Base-by-base conservation (phyloP, 2,888 invertebrate species). In the Pogonocherus hispidulus region DNA sequence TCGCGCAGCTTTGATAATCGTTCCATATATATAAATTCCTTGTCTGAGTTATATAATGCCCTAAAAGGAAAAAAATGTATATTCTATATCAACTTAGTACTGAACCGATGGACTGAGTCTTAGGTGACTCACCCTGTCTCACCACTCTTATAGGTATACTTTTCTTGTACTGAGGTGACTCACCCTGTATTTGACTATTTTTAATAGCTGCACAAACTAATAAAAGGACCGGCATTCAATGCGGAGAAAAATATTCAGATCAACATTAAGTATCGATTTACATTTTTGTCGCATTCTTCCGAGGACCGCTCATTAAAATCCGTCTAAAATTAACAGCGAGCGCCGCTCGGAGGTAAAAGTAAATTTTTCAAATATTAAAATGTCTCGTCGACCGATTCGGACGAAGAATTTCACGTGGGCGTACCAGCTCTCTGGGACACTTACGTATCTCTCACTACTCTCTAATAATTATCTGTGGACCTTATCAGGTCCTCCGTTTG, bases 381-480 rank as follows among this genome's bases (percentile, higher is more conserved):
- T 69, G 63, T 69, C 66, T 70, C 60, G n/a, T 46, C 18, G 14
- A 35, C 3, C 57, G 59, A 60, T 54, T 55, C 47, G 70, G 60
- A 69, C 66, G 63, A 73, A 73, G 73, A 73, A 73, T 72, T 72
- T 71, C 63, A 77, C 75, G 78, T 78, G 72, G 78, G 78, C 78
- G 78, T 76, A 76, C 78, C 75, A 71, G 67, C 66, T 66, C 71
- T 71, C 27, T 8, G 27, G 76, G 76, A 76, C 76, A 76, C 76
- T 76, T 81, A 83, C 80, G 80, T 83, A 82, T 82, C 82, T 78
- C 74, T 79, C 8, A 27, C 81, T 81, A 80, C 82, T 82, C 81
- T 82, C 81, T 82, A 82, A n/a, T n/a, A n/a, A 83, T 83, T 83
- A 83, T 83, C 83, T 81, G 78, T 81, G 80, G 81, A 81, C 81